Percentiles rank a stretch among this genome's conserved stretches.
phyloP scores from a whole-genome alignment of 2,797 vertebrate genomes.

The Macropodus opercularis region DNA sequence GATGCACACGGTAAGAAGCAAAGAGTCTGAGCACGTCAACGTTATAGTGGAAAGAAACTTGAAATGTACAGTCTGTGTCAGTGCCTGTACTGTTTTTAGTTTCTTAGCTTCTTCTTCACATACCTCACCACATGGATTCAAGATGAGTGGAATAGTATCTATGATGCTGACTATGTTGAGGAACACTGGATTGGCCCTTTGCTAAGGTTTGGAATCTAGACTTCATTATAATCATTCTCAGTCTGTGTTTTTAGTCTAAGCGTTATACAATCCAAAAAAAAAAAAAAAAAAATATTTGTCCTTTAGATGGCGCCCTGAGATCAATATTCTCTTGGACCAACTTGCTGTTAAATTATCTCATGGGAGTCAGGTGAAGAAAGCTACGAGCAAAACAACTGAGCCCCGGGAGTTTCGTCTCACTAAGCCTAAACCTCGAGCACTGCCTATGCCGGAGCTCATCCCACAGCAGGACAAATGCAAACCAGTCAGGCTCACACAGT shows the following conservation, averaged over 20 bases:
- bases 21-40: background rate
- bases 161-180: slow-evolving; percentile 83
- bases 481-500: slow-evolving; percentile 77
- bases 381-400: slow-evolving; percentile 75
- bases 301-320: slow-evolving; percentile 87
- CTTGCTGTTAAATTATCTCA: slow-evolving; percentile 69
- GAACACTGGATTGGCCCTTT: slow-evolving; percentile 86
- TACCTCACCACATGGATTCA: slow-evolving; percentile 89
- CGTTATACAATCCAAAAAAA: too few species aligned
- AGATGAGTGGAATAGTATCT: slow-evolving; percentile 89
- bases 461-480: slow-evolving; percentile 77
- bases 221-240: background rate
- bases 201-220: slow-evolving; percentile 85
- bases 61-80: slow-evolving; percentile 1
- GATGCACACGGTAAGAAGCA: slow-evolving; percentile 83
- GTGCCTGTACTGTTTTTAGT: slow-evolving; percentile 75
- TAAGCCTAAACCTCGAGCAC: slow-evolving; percentile 78
- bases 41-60: slow-evolving; percentile 3
- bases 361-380: slow-evolving; percentile 59
- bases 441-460: slow-evolving; percentile 79
- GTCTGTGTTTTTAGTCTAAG: too few species aligned
- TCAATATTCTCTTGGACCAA: slow-evolving; percentile 81
- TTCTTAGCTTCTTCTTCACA: slow-evolving; percentile 90
- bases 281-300: slow-evolving; percentile 20
- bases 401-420: slow-evolving; percentile 88